phyloP scores from a whole-genome alignment of 2,113 vertebrate genomes.

The Zosterops lateralis region DNA sequence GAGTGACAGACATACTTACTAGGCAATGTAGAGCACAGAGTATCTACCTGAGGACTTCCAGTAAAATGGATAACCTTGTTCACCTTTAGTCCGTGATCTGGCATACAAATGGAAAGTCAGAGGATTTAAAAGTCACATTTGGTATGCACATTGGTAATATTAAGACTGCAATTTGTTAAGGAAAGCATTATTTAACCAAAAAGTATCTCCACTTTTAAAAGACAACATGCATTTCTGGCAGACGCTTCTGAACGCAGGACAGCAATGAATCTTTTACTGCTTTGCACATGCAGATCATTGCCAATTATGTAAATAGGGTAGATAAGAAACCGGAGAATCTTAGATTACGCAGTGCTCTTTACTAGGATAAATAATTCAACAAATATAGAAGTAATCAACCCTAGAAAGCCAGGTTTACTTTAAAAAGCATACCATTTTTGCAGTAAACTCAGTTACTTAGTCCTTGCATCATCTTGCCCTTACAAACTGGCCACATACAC shows the following conservation, averaged over 20 bases:
- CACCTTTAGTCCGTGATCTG: not conserved
- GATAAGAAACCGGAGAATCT: not conserved
- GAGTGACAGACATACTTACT: not conserved
- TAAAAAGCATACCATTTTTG: not conserved
- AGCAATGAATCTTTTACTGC: not conserved
- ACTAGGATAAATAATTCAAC: not conserved
- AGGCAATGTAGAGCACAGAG: not conserved
- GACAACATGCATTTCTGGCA: not conserved
- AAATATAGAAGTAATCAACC: not conserved
- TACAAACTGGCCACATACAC: constrained; percentile 16
- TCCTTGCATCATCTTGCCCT: constrained; percentile 22
- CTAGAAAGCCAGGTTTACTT: not conserved
- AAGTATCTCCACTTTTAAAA: not conserved
- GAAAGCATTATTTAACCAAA: not conserved
- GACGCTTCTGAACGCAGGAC: not conserved
- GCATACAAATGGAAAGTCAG: not conserved
- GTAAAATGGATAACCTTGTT: not conserved
- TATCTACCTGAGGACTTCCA: not conserved
- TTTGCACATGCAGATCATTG: not conserved
- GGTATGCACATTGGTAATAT: not conserved
- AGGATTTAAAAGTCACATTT: not conserved
- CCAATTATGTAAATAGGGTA: not conserved
- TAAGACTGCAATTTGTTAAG: not conserved
- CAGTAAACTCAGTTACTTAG: not conserved
- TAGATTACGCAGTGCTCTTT: not conserved